Evolutionary conservation across 2,888 invertebrate genomes (phyloP), one percentile per base, ranked within the genome.

Genomic region (Dicranocentrus wangi): DNA sequence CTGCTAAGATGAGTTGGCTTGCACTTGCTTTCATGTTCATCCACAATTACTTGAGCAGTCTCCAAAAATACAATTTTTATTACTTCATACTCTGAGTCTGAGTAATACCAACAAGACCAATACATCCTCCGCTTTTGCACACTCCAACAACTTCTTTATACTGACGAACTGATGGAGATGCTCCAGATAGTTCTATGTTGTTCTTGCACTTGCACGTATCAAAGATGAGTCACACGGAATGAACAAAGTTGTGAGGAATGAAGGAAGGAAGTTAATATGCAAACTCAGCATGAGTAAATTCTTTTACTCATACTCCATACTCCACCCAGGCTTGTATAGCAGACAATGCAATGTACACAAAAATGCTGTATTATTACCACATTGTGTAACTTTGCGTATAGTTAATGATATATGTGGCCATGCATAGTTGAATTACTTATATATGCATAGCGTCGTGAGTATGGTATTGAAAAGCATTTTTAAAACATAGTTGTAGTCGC

Each of bases 41-140:
- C 13, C n/a, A 28, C 65, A 66, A 65, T 75, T 63, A 72, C 60
- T 65, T 75, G 73, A 75, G 28, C 65, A 53, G 65, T 75, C 65
- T 75, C 73, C 73, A 75, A 75, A 75, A 75, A 75, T 66, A 75
- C 73, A 55, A 75, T 55, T 75, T 73, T 66, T 66, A 66, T 66
- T 27, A 51, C 28, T 28, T 17, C n/a, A n/a, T n/a, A n/a, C n/a
- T n/a, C n/a, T n/a, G n/a, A n/a, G n/a, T n/a, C n/a, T n/a, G n/a
- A n/a, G n/a, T n/a, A n/a, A n/a, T n/a, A 21, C 32, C 39, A 60
- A 27, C 5, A 5, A 25, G 8, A n/a, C 17, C 39, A 19, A 25
- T 47, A 10, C 51, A 47, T 47, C 51, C 47, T 28, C 51, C 51
- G 28, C 66, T n/a, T 15, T 66, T 60, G 28, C 60, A 60, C 60